phyloP scores from a whole-genome alignment of 2,113 vertebrate genomes.

The Hemiscyllium ocellatum region DNA sequence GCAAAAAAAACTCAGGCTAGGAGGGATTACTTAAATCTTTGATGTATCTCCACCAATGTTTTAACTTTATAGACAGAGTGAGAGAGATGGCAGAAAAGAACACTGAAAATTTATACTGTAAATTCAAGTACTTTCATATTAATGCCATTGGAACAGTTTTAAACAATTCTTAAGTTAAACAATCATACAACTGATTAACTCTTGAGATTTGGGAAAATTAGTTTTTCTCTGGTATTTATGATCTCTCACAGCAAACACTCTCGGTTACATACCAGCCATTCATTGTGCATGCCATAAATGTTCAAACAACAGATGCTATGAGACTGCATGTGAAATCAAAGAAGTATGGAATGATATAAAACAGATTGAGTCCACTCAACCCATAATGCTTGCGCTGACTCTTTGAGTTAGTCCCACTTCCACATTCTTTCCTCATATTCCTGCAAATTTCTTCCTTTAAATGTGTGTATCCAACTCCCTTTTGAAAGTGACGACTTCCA shows the following conservation, averaged over 20 bases:
- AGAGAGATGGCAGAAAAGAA: neutral
- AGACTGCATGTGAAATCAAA: no score
- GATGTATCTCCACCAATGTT: neutral
- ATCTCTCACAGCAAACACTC: neutral
- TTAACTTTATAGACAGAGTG: neutral
- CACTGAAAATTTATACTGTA: neutral
- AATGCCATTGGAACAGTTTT: neutral
- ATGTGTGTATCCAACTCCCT: neutral
- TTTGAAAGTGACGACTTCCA: neutral
- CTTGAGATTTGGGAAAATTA: neutral
- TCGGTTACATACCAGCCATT: neutral
- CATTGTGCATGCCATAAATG: neutral
- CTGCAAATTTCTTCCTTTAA: no score
- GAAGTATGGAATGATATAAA: neutral
- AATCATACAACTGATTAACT: neutral
- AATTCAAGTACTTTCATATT: neutral
- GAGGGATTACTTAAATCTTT: neutral
- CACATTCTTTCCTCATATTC: conserved; percentile 37
- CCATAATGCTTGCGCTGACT: neutral
- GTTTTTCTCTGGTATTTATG: neutral
- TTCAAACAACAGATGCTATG: neutral
- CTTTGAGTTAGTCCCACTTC: conserved; percentile 39
- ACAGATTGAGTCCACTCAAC: neutral
- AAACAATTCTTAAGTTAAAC: neutral
- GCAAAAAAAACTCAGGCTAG: neutral